phyloP scores from a whole-genome alignment of 1,140 invertebrate species.

The Archivesica marissinica region DNA sequence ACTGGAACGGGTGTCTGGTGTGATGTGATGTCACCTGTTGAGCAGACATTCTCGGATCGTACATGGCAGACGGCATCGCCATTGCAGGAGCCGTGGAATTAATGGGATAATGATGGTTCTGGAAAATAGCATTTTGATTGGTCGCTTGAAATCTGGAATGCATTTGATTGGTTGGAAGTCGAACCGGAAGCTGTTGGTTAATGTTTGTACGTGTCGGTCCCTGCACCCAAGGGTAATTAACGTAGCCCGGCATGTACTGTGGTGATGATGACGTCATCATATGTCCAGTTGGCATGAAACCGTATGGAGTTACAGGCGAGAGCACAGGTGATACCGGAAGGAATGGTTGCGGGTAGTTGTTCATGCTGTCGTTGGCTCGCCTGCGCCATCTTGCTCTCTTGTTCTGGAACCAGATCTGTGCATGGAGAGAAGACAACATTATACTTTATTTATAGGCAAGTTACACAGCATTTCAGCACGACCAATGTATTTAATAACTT shows the following conservation, averaged over 20 bases:
- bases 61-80: background rate
- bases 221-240: conserved; percentile 41
- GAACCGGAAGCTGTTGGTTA: background rate
- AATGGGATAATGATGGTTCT: background rate
- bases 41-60: background rate
- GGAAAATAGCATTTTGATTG: background rate
- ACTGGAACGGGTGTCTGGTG: conserved; percentile 12
- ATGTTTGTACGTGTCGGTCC: conserved; percentile 11
- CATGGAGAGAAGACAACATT: background rate
- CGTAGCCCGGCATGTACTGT: background rate
- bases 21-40: background rate
- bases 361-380: conserved; percentile 53
- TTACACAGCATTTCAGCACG: too few relatives aligned
- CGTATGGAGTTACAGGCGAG: conserved; percentile 7
- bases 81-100: background rate
- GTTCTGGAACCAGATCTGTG: conserved; percentile 70
- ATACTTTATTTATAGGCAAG: too few relatives aligned
- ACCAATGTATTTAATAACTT: too few relatives aligned
- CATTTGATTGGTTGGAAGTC: background rate
- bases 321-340: conserved; percentile 26
- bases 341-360: background rate
- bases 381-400: conserved; percentile 64
- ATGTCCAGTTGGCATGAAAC: conserved; percentile 23
- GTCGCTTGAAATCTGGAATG: background rate
- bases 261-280: conserved; percentile 38